phyloP scores from a whole-genome alignment of 2,113 vertebrate species.

The Manacus vitellinus region DNA sequence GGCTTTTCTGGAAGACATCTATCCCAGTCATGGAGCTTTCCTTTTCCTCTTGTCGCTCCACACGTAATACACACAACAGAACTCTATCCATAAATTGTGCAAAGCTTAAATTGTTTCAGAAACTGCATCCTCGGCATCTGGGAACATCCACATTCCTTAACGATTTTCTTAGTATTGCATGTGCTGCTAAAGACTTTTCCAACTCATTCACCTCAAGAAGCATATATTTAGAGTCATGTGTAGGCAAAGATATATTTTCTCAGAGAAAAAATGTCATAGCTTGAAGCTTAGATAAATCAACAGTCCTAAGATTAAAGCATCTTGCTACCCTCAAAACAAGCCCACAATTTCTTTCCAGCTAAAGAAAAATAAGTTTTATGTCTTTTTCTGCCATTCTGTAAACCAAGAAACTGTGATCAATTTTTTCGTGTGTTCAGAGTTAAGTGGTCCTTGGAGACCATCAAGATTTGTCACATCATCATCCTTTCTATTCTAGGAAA shows the following conservation, averaged over 20 bases:
- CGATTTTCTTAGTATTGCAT: not conserved
- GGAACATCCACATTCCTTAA: not conserved
- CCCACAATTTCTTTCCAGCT: not conserved
- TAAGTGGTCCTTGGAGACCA: not conserved
- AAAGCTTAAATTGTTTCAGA: not conserved
- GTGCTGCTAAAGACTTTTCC: not conserved
- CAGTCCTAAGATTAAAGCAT: not conserved
- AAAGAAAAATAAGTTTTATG: not conserved
- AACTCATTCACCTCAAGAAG: not conserved
- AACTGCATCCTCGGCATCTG: not conserved
- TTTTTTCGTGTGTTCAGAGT: not conserved
- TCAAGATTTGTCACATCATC: not conserved
- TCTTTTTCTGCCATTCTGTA: not conserved
- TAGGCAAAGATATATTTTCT: not conserved
- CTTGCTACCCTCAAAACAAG: not conserved
- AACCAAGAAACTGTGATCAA: not conserved
- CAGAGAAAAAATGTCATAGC: not conserved
- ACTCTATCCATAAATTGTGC: not conserved
- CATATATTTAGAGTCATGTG: not conserved
- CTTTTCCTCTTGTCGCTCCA: not conserved
- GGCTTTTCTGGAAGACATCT: not conserved
- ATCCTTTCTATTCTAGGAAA: not conserved
- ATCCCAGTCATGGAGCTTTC: not conserved
- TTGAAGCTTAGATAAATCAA: conserved; percentile 18
- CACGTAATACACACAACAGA: not conserved